Conservation (phyloP, 2,113 vertebrate species). For the Crotalus horridus region DNA sequence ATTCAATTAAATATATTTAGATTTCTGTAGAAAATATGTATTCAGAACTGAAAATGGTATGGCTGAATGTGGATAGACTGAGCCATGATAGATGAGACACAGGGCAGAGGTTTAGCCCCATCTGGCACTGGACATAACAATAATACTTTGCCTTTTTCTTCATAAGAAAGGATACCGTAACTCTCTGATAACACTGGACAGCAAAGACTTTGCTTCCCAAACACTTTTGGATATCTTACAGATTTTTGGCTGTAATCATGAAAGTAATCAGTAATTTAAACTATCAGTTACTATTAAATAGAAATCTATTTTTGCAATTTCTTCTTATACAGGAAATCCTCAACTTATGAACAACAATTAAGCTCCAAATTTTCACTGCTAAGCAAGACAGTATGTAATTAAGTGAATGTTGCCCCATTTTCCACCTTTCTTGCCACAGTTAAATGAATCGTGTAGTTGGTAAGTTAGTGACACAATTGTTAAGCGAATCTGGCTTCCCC, state of each 20-base stretch:
- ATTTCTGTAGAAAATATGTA: not conserved
- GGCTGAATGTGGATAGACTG: not conserved
- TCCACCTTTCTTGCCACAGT: not conserved
- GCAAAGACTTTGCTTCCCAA: not conserved
- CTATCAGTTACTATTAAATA: not conserved
- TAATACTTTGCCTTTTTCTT: not conserved
- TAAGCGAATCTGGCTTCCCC: not conserved
- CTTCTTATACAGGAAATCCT: not conserved
- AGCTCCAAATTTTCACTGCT: not conserved
- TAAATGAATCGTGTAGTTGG: not conserved
- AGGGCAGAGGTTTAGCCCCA: not conserved
- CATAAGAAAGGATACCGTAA: not conserved
- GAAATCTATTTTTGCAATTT: not conserved
- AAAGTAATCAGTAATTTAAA: not conserved
- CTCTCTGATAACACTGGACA: not conserved
- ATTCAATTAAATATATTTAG: not conserved
- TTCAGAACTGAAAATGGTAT: not conserved
- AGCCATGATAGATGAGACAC: not conserved
- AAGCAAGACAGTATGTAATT: not conserved
- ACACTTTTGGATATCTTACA: too few relatives aligned
- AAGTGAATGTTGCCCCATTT: not conserved
- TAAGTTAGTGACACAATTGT: not conserved
- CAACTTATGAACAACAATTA: not conserved
- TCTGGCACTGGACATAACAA: not conserved
- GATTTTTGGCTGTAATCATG: not conserved